Conservation (phyloP, 37 sponge, comb jelly and placozoan species). For the Theonella swinhoei region DNA sequence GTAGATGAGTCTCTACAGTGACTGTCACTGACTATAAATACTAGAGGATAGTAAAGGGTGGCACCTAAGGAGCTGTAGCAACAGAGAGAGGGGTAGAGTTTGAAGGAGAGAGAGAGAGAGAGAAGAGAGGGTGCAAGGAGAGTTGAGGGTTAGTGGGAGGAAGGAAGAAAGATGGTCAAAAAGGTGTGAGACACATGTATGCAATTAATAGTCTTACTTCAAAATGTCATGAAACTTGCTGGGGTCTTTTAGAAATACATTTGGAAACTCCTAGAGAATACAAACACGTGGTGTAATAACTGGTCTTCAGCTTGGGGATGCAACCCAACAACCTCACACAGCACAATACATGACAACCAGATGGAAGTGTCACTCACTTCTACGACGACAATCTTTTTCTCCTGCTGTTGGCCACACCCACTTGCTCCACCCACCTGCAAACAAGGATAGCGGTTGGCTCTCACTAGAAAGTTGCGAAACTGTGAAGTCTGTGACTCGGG, state of each 20-base stretch:
- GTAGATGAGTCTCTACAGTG: slow-evolving; percentile 13
- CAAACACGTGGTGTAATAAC: background rate
- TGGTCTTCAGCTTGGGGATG: background rate
- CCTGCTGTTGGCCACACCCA: background rate
- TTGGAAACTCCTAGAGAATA: slow-evolving; percentile 79
- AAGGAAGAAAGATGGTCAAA: background rate
- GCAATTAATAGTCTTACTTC: too few species aligned
- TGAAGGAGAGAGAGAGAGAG: too few species aligned
- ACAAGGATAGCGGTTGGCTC: slow-evolving; percentile 65
- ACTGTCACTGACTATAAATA: slow-evolving; percentile 70
- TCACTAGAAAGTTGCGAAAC: slow-evolving; percentile 64
- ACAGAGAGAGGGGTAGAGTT: too few species aligned
- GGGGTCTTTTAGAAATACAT: slow-evolving; percentile 77
- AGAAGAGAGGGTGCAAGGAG: too few species aligned
- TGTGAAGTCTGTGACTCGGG: slow-evolving; percentile 68
- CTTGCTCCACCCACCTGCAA: slow-evolving; percentile 40
- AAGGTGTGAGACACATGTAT: background rate
- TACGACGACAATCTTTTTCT: slow-evolving; percentile 61
- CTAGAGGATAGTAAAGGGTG: slow-evolving; percentile 48
- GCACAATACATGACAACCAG: background rate
- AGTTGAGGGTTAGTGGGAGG: too few species aligned
- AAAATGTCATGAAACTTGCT: slow-evolving; percentile 63
- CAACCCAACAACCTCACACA: background rate
- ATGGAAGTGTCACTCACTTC: slow-evolving; percentile 40
- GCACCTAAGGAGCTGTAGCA: slow-evolving; percentile 24